Evolutionary conservation across 1,140 invertebrate species (phyloP), one percentile per base, ranked within the genome.

Genomic region (Brachystomella parvula): DNA sequence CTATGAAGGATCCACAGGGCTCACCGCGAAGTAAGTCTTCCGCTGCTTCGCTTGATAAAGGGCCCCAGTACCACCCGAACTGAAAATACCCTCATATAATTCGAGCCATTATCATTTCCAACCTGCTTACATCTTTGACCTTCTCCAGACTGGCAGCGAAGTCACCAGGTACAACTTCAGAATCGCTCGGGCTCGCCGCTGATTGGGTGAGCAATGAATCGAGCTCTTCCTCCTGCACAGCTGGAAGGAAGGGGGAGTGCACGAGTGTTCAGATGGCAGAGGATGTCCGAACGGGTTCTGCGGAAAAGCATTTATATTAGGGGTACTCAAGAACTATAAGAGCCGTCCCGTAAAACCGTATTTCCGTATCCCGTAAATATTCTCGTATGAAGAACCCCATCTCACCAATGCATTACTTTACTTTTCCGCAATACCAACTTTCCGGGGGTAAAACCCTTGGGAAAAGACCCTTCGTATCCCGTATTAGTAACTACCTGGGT

Each of bases 21-120:
- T 97, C 94, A 75, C 91, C 92, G 2, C 87, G 89, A 21, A 98
- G 81, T 69, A 96, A 88, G 78, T 92, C 91, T 78, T 97, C 94
- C 0, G 94, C 94, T 65, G 89, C 88, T 79, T 95, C 92, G 58
- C 92, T 90, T 63, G 90, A 93, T 74, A 98, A 85, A 49, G 94
- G 94, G 72, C 95, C 95, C 94, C 94, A 98, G 78, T 98, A 98
- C 94, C 94, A 97, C 47, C 92, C 92, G 79, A 90, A 93, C 92
- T 96, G 76, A 19, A 64, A 73, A 71, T 47, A 72, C 72, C 17
- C 12, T 69, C 32, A 61, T 47, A 61, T 47, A 63, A 1, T n/a
- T 28, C 0, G 26, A 39, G n/a, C 12, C 6, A 61, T 1, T 19
- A 30, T 68, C 28, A 47, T 19, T 65, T 49, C 0, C 66, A 61